Evolutionary conservation across 2,113 vertebrate species (phyloP).

Genomic region (Nothoprocta pentlandii): DNA sequence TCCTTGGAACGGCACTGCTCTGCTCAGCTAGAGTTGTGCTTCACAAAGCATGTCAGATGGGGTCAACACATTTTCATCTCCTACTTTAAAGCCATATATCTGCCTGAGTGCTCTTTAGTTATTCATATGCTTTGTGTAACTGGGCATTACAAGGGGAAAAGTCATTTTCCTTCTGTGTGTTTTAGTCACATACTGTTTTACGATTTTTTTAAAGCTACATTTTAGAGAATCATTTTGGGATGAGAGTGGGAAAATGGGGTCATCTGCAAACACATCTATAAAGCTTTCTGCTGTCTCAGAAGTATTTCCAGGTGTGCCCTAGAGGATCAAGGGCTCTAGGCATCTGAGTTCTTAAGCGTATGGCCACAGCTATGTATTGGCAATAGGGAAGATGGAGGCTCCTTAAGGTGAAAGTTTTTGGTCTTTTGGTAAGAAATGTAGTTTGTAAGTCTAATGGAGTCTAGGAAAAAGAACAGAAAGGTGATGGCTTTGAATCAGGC

Average conservation of each 20-base stretch:
- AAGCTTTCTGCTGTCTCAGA: not conserved
- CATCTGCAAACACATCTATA: not conserved
- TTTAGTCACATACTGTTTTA: not conserved
- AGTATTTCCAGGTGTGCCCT: not conserved
- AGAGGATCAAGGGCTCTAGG: not conserved
- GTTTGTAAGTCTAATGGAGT: not conserved
- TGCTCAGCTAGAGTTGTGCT: not conserved
- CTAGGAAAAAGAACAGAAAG: not conserved
- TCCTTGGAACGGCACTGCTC: not conserved
- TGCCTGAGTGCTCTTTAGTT: conserved; percentile 32
- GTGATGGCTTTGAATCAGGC: not conserved
- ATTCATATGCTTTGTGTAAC: conserved; percentile 40
- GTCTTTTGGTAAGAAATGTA: not conserved
- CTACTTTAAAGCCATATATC: not conserved
- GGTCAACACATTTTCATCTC: conserved; percentile 39
- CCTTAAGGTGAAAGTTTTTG: not conserved
- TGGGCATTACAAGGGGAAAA: conserved; percentile 15
- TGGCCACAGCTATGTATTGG: not conserved
- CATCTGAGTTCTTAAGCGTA: not conserved
- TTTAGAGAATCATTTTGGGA: not conserved
- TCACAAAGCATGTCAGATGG: conserved; percentile 4
- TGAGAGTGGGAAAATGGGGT: not conserved
- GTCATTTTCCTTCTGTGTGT: not conserved
- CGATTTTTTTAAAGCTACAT: not conserved
- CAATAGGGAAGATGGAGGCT: not conserved